Evolutionary conservation across 2,113 vertebrate species (phyloP), one percentile per base, ranked within the genome.

Genomic region (Cebus imitator): DNA sequence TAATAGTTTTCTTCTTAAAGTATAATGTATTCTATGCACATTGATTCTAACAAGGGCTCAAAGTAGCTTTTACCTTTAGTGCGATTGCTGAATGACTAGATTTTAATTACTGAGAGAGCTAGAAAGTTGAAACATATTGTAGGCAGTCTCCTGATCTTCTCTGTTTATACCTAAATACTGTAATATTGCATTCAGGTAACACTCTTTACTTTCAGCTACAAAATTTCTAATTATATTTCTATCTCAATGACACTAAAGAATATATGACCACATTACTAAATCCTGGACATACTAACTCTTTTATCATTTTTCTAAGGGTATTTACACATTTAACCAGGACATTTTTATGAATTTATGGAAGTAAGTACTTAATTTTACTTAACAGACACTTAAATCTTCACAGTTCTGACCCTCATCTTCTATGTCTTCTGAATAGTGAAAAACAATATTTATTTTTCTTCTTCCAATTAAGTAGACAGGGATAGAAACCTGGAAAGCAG

Each of bases 71-170:
- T 43, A n/a, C 27, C 13, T 96, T 66, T 92, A 95, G 30, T 70
- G 3, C 83, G 27, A 97, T 87, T 91, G 55, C 35, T 81, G 43
- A 90, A 80, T 96, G 80, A 79, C 11, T 78, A 66, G 43, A 84
- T 87, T 97, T 96, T 93, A 85, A 32, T 61, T 86, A 84, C 21
- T 83, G 6, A 86, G 14, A 72, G 32, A 92, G 30, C 8, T 87
- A 76, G 23, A 91, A 45, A 93, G 18, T 55, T 82, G 45, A 89
- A 23, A 52, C 5, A 76, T 87, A 37, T 45, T 87, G 25, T 45
- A 43, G 57, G 25, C 25, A 83, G 32, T 79, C 3, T 79, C 11
- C 25, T 90, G 87, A 90, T 72, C 35, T 52, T 21, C 4, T 87
- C 23, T 80, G 14, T 75, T 70, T 79, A 55, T 48, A 52, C 5